These are phyloP conservation scores for Rhingia campestris DNA, from an alignment of 2,888 invertebrate genomes.

Conservation along the genomic window DNA sequence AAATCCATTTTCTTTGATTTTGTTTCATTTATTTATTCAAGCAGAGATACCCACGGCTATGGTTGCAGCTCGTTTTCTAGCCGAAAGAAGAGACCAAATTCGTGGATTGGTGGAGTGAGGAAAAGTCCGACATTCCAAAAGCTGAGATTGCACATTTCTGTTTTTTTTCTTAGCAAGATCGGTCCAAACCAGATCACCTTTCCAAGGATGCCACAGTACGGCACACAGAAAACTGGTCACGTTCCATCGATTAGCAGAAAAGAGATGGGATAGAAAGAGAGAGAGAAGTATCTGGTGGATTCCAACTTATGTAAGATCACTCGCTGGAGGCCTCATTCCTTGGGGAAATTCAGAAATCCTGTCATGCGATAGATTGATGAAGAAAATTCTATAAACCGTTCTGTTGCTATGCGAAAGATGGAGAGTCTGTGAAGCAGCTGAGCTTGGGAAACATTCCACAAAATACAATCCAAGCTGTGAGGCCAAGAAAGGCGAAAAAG, in stretches of 20 bases:
- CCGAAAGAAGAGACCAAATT: conserved; percentile 35
- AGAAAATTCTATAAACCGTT: conserved; percentile 15
- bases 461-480: background rate
- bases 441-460: conserved; percentile 32
- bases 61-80: conserved; percentile 13
- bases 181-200: conserved; percentile 73
- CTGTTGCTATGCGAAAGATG: conserved; percentile 21
- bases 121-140: conserved; percentile 46
- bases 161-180: conserved; percentile 39
- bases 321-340: conserved; percentile 18
- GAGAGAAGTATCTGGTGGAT: conserved; percentile 9
- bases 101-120: conserved; percentile 17
- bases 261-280: conserved; percentile 1
- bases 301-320: conserved; percentile 34
- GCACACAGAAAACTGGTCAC: conserved; percentile 69
- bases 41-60: background rate
- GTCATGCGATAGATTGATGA: conserved; percentile 20
- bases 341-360: conserved; percentile 22
- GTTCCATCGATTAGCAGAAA: conserved; percentile 53
- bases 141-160: conserved; percentile 42
- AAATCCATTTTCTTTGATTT: conserved; percentile 1
- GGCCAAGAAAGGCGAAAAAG: background rate
- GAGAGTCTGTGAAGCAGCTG: conserved; percentile 17
- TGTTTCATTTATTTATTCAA: background rate
- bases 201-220: conserved; percentile 71